Evolutionary conservation across 1,140 invertebrate species (phyloP).

Genomic region (Zophobas morio): DNA sequence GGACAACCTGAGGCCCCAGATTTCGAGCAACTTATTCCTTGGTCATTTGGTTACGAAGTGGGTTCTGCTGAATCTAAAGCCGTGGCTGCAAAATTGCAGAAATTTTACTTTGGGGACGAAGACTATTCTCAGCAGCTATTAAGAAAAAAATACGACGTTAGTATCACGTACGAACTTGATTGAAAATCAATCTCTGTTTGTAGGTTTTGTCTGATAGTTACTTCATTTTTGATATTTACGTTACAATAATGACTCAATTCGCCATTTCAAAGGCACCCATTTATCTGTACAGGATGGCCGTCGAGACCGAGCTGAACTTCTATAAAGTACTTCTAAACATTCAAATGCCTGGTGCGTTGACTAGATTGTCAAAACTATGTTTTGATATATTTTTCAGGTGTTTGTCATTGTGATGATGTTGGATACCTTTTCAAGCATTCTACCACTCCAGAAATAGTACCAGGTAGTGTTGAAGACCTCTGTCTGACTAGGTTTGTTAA

Average conservation of each 20-base stretch:
- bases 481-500: constrained; percentile 54
- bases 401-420: constrained; percentile 75
- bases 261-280: constrained; percentile 62
- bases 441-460: constrained; percentile 65
- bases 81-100: background rate
- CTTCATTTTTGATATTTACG: constrained; percentile 61
- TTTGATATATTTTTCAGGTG: constrained; percentile 62
- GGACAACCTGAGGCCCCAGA: background rate
- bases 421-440: constrained; percentile 73
- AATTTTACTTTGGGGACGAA: background rate
- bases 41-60: constrained; percentile 34
- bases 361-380: constrained; percentile 46
- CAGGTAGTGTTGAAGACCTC: constrained; percentile 58
- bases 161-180: background rate
- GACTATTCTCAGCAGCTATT: background rate
- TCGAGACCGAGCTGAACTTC: constrained; percentile 70
- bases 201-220: constrained; percentile 65
- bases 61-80: constrained; percentile 33
- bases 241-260: constrained; percentile 31
- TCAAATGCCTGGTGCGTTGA: constrained; percentile 47
- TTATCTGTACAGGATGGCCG: constrained; percentile 72
- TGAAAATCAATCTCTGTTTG: constrained; percentile 44
- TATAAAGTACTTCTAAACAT: constrained; percentile 65
- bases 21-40: constrained; percentile 64
- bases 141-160: background rate